These are phyloP conservation scores for Drosophila malerkotliana DNA, from an alignment of 1,140 invertebrate species.

Conservation along the genomic window DNA sequence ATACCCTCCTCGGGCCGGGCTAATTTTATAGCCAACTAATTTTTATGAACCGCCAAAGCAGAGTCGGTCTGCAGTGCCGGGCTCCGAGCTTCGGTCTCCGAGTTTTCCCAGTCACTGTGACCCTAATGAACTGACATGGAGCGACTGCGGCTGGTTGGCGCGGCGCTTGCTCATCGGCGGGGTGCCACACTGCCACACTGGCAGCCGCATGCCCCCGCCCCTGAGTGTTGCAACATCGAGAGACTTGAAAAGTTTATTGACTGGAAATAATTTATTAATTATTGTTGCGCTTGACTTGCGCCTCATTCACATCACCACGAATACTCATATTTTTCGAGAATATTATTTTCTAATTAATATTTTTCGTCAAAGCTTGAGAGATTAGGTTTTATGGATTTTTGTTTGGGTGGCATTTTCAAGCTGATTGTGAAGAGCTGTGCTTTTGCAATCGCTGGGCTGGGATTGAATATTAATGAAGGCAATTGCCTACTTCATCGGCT, in stretches of 20 bases:
- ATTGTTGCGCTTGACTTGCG: slow-evolving; percentile 44
- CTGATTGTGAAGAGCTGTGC: slow-evolving; percentile 16
- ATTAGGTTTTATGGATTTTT: slow-evolving; percentile 38
- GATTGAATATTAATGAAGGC: slow-evolving; percentile 1
- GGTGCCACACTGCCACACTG: slow-evolving; percentile 43
- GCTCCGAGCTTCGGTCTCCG: neutral
- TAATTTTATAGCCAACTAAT: slow-evolving; percentile 73
- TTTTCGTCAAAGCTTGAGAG: slow-evolving; percentile 28
- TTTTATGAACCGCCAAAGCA: slow-evolving; percentile 72
- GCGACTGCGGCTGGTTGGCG: slow-evolving; percentile 30
- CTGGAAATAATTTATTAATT: slow-evolving; percentile 81
- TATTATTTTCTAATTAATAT: slow-evolving; percentile 65
- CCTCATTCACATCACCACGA: slow-evolving; percentile 14
- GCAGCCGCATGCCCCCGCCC: slow-evolving; percentile 2
- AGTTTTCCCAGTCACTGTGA: slow-evolving; percentile 50
- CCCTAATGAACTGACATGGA: slow-evolving; percentile 76
- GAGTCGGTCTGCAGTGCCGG: slow-evolving; percentile 34
- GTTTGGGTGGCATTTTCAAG: slow-evolving; percentile 63
- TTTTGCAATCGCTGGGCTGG: slow-evolving; percentile 57
- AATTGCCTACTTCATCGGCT: slow-evolving; percentile 13
- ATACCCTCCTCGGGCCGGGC: slow-evolving; percentile 21
- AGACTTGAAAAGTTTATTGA: slow-evolving; percentile 64
- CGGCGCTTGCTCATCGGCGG: slow-evolving; percentile 67
- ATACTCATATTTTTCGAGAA: slow-evolving; percentile 13
- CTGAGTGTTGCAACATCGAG: slow-evolving; percentile 58